Base-by-base conservation (phyloP, 1,140 invertebrate genomes). In the Bombus superbus region DNA sequence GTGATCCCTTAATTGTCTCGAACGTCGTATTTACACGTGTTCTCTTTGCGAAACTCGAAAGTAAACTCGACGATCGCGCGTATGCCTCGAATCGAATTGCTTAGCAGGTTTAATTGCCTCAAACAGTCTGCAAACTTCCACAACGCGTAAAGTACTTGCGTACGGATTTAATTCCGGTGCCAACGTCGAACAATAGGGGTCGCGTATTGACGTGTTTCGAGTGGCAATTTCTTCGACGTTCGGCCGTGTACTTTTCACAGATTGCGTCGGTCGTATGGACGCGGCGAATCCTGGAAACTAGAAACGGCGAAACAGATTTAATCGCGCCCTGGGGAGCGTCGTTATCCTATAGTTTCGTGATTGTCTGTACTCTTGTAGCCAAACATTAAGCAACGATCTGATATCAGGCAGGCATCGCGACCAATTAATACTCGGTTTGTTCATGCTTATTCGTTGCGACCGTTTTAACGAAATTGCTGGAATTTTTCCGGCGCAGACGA, bases 271-370 rank as follows among this genome's bases (percentile, higher is more conserved):
- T 69, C 38, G 10, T 77, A 76, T 83, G 32, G 74, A 22, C 42
- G 32, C 44, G n/a, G 32, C 44, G 9, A 57, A 18, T 32, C 1
- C 25, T 3, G 25, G 44, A 47, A 47, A 77, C 22, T 53, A 59
- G 53, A 84, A 66, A 73, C 32, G 28, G 18, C 22, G n/a, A 69
- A 69, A 42, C 28, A 68, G 64, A 79, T 62, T 80, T 53, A 71
- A 88, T 81, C 64, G 66, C 44, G 47, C 83, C 57, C 42, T 1
- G 15, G 73, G 78, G 78, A 81, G 44, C 44, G 59, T 82, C 78
- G 53, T 86, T 88, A 86, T 68, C 47, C 25, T 35, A 28, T 38
- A 32, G 68, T 47, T 74, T 73, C 68, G 75, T 74, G 44, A 71
- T 59, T 79, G 47, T 74, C 74, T 40, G 13, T 35, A 40, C 32